Evolutionary conservation across 2,113 vertebrate genomes (phyloP).

Genomic region (Nothoprocta pentlandii): DNA sequence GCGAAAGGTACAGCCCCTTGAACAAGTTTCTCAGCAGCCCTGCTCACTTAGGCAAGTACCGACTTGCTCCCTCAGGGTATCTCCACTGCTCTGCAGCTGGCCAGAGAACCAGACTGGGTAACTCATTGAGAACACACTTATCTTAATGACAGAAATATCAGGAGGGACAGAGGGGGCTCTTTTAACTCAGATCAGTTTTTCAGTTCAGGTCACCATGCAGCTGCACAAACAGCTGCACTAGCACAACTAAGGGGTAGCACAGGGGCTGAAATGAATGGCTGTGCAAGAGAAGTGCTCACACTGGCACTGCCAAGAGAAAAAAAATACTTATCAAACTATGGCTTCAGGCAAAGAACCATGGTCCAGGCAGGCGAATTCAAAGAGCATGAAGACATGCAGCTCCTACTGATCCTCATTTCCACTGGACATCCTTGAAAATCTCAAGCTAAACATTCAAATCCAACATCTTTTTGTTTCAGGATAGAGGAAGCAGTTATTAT

Average conservation of each 20-base stretch:
- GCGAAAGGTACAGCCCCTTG: background rate
- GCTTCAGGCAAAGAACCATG: background rate
- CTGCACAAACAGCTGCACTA: slow-evolving; percentile 25
- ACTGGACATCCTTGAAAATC: background rate
- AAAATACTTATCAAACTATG: background rate
- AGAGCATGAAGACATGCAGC: background rate
- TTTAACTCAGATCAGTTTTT: background rate
- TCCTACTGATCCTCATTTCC: background rate
- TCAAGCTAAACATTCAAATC: background rate
- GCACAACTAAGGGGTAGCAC: background rate
- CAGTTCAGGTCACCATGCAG: background rate
- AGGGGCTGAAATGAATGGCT: background rate
- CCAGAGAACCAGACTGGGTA: background rate
- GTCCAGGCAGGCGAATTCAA: background rate
- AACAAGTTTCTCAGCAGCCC: background rate
- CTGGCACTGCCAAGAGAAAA: background rate
- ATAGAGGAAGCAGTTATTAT: background rate
- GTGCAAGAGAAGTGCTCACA: background rate
- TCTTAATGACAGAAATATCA: background rate
- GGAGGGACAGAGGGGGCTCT: background rate
- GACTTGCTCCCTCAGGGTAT: background rate
- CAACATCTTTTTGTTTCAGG: background rate
- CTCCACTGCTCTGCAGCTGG: background rate
- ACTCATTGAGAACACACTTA: background rate
- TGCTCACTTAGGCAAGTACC: background rate